Evolutionary conservation across 2,113 vertebrate species (phyloP).

Genomic region (Oncorhynchus gorbuscha): DNA sequence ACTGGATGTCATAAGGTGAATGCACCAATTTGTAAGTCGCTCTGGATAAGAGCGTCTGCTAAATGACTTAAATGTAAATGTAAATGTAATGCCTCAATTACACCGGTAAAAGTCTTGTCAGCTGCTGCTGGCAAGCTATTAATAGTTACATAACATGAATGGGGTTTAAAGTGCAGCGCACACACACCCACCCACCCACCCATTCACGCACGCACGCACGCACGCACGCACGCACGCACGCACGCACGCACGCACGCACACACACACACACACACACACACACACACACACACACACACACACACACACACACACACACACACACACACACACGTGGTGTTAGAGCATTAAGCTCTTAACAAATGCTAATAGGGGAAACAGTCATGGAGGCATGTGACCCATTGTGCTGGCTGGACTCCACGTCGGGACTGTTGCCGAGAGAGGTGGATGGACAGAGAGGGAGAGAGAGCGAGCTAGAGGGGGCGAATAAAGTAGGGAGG

Average conservation of each 20-base stretch:
- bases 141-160: slow-evolving; percentile 28
- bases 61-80: too few species aligned
- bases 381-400: background rate
- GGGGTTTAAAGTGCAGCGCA: background rate
- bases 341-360: background rate
- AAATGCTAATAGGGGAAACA: slow-evolving; percentile 6
- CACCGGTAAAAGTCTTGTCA: slow-evolving; percentile 21
- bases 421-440: background rate
- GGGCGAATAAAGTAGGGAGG: background rate
- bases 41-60: too few species aligned
- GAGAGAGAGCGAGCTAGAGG: background rate
- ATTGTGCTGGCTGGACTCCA: background rate
- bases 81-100: slow-evolving; percentile 21
- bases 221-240: too few species aligned
- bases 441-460: background rate
- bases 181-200: too few species aligned
- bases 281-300: too few species aligned
- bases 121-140: background rate
- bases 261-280: too few species aligned
- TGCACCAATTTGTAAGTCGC: too few species aligned
- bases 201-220: too few species aligned
- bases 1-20: too few species aligned
- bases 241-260: too few species aligned
- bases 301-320: too few species aligned
- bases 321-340: background rate